phyloP scores from a whole-genome alignment of 2,888 invertebrate genomes.

The Nyleta sp. region DNA sequence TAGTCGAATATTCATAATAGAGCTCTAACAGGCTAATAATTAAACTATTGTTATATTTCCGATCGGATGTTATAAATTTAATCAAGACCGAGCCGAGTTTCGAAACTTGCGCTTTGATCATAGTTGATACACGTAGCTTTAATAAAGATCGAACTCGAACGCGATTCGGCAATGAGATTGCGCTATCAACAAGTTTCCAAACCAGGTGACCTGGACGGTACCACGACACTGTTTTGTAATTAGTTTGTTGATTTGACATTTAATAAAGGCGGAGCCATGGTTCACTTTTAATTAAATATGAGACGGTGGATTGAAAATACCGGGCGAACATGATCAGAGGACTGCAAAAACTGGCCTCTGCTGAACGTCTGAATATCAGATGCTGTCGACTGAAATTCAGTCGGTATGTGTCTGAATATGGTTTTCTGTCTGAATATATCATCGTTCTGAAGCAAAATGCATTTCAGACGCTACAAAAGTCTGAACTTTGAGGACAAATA shows the following conservation, averaged over 20 bases:
- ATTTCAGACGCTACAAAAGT: no score
- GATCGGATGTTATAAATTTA: slow-evolving; percentile 41
- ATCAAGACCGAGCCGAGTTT: slow-evolving; percentile 38
- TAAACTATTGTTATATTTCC: slow-evolving; percentile 39
- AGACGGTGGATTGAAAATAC: no score
- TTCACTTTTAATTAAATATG: slow-evolving; percentile 4
- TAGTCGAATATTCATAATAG: slow-evolving; percentile 18
- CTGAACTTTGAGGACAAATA: no score
- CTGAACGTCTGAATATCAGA: no score
- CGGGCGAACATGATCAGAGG: no score
- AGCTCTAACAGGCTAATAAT: slow-evolving; percentile 21
- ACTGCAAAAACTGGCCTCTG: no score
- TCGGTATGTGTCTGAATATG: no score
- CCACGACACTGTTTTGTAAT: slow-evolving; percentile 28
- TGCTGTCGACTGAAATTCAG: no score
- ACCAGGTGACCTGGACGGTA: slow-evolving; percentile 20
- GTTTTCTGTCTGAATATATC: no score
- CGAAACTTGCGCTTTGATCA: slow-evolving; percentile 47
- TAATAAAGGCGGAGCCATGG: slow-evolving; percentile 1
- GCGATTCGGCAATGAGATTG: slow-evolving; percentile 31
- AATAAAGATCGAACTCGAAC: slow-evolving; percentile 45
- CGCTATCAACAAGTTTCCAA: slow-evolving; percentile 44
- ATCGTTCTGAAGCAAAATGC: no score
- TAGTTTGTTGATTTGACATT: slow-evolving; percentile 40
- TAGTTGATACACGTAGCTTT: slow-evolving; percentile 38